Conservation (phyloP, 2,113 vertebrate species). For the Heloderma charlesbogerti region DNA sequence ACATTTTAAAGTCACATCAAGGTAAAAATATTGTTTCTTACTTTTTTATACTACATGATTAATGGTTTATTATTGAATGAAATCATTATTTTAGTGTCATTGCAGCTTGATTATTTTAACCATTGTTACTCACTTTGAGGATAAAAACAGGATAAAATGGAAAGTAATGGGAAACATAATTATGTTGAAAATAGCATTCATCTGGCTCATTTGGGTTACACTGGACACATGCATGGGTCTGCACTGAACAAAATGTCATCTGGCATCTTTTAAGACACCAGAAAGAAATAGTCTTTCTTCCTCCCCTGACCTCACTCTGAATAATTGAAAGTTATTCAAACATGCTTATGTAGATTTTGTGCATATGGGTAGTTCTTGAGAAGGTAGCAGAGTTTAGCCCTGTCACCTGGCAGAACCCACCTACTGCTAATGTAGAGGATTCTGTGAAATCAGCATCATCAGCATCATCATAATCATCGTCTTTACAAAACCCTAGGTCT, state of each 20-base stretch:
- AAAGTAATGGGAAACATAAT: background rate
- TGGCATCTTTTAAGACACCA: background rate
- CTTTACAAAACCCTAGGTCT: background rate
- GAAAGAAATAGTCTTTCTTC: background rate
- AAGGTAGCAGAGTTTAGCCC: background rate
- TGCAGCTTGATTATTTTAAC: background rate
- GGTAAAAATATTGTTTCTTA: background rate
- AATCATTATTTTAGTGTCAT: background rate
- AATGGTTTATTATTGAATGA: background rate
- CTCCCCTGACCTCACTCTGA: background rate
- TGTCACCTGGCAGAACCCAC: background rate
- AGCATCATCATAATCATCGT: too few relatives aligned
- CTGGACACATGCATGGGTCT: background rate
- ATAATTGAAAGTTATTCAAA: background rate
- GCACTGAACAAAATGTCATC: background rate
- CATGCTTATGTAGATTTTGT: background rate
- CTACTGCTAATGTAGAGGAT: background rate
- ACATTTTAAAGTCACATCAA: background rate
- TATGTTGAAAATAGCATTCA: background rate
- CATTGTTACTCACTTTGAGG: background rate
- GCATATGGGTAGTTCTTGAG: background rate
- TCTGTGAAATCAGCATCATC: background rate
- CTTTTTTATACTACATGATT: background rate
- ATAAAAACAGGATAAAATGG: background rate
- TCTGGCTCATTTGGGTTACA: background rate